Evolutionary conservation across 1,140 invertebrate species (phyloP), one percentile per base, ranked within the genome.

Genomic region (Belonocnema kinseyi): DNA sequence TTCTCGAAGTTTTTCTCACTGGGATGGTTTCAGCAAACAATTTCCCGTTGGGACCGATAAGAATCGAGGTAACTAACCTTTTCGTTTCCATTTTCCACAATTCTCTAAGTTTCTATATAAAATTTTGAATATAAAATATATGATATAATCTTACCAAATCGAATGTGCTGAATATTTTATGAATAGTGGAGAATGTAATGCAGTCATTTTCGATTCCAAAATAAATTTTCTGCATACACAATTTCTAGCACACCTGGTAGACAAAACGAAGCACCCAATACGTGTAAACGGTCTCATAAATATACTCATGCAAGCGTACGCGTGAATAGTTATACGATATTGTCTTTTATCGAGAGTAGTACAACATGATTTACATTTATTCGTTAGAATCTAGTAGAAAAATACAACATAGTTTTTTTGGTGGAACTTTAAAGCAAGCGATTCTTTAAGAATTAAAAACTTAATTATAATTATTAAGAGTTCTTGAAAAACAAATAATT

Each of bases 211-310:
- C 33, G 14, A 40, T 66, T 19, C 17, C 21, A n/a, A 66, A 33
- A 66, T 66, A 66, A 16, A 16, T 66, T 66, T 40, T 66, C 13
- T 33, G 33, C 26, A 33, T 46, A 66, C 16, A 66, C 46, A 66
- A 66, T 40, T 46, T 66, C 61, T 66, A 21, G n/a, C 26, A 10
- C 10, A 33, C 26, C 4, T 66, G 61, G 14, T 46, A 26, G 61
- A 66, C 46, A 46, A 66, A 66, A 40, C 13, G 33, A 46, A 66
- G 61, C 33, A 66, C 61, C 16, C 14, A 8, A 26, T 66, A 33
- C 61, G 33, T 66, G 61, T 66, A 66, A 66, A 66, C n/a, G 33
- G 61, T 66, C 26, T 46, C 61, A 16, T 66, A 66, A 66, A 66
- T 66, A 66, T 66, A 66, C 61, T 40, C 61, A n/a, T 66, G 40